Evolutionary conservation across 2,888 invertebrate genomes (phyloP).

Genomic region (Eupithecia subumbrata): DNA sequence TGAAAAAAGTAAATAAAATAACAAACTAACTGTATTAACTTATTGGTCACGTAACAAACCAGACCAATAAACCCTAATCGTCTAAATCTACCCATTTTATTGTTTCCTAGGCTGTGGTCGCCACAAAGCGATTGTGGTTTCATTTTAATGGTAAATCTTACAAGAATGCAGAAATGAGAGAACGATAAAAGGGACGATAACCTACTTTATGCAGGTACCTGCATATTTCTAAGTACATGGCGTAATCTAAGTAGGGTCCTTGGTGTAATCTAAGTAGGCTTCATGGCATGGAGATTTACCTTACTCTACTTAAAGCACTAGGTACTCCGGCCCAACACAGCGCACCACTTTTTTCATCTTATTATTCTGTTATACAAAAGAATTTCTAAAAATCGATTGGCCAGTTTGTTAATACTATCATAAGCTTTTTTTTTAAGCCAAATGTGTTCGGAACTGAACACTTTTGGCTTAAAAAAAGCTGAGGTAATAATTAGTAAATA

Average conservation of each 20-base stretch:
- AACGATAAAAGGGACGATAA: conserved; percentile 21
- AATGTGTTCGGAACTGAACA: too few relatives aligned
- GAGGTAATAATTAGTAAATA: too few relatives aligned
- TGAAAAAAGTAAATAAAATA: background rate
- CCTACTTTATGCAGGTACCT: background rate
- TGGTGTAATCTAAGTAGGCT: conserved; percentile 8
- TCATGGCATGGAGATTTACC: background rate
- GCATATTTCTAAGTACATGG: conserved; percentile 6
- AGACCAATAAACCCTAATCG: conserved; percentile 35
- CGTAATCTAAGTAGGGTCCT: conserved; percentile 1
- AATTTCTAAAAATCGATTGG: too few relatives aligned
- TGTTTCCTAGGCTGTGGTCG: conserved; percentile 39
- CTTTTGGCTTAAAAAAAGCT: too few relatives aligned
- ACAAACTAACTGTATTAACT: background rate
- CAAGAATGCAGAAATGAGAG: conserved; percentile 30
- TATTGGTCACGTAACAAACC: background rate
- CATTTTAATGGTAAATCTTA: conserved; percentile 21
- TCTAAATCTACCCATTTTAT: conserved; percentile 31
- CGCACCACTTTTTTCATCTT: too few relatives aligned
- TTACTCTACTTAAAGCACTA: background rate
- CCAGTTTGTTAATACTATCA: too few relatives aligned
- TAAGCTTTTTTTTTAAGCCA: too few relatives aligned
- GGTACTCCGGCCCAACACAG: too few relatives aligned
- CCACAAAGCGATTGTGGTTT: conserved; percentile 33
- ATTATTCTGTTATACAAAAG: too few relatives aligned